Base-by-base conservation (phyloP, 1,140 invertebrate genomes). In the Drosophila seguyi region DNA sequence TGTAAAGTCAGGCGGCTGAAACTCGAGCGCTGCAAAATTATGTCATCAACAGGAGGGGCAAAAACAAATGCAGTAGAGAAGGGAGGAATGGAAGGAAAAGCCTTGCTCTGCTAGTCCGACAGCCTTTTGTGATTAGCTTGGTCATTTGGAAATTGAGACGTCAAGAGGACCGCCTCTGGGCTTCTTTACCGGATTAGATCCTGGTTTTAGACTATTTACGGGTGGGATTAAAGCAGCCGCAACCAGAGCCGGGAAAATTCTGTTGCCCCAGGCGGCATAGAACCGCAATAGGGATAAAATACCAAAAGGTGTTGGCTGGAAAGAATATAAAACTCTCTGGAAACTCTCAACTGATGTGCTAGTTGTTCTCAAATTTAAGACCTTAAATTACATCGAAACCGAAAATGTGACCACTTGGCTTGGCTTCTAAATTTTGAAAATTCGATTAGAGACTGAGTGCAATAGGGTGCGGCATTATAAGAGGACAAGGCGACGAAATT, bases 91-190 rank as follows among this genome's bases (percentile, higher is more conserved):
- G 38, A 56, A 22, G 31, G 18, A 67, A 58, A 47, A 65, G 47
- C 53, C 36, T 14, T 34, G 31, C 59, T 47, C 48, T 69, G 67
- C 58, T 65, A 71, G 68, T 34, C 29, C 18, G 29, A 58, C 63
- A 71, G 68, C 48, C 65, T 71, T 62, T 69, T 87, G 80, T 88
- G 81, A 90, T 88, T 87, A 83, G 83, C 63, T 73, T 77, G 77
- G 65, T 66, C 81, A 88, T 90, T 88, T 90, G 68, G 73, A 84
- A 88, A 88, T 84, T 90, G 84, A 90, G 85, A 84, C 68, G 63
- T 88, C 72, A 58, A 75, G 79, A 69, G 57, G 4, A 59, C 52
- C 53, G 78, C 52, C 47, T 57, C 36, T 18, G 63, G 63, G 50
- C 57, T 47, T 48, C 71, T 66, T 47, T n/a, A 18, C 14, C 27